Percentiles rank a stretch among this genome's conserved stretches.
Conservation (phyloP, 2,113 vertebrate species). For the Mobula hypostoma region DNA sequence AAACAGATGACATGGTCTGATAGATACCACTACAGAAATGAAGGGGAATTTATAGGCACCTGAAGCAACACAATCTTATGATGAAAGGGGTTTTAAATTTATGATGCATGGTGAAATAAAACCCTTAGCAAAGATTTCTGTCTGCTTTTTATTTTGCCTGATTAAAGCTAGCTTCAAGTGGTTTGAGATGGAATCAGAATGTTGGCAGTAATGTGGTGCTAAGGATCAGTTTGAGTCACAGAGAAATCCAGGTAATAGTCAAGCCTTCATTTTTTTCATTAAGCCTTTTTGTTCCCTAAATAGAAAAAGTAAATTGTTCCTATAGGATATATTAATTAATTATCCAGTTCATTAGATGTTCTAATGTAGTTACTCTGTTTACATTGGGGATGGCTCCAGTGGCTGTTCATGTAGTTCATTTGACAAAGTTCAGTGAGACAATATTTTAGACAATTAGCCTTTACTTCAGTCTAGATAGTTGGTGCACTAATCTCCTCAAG, state of each 20-base stretch:
- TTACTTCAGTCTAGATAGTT: background rate
- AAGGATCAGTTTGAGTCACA: constrained; percentile 46
- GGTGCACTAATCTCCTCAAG: background rate
- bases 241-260: constrained; percentile 41
- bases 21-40: constrained; percentile 61
- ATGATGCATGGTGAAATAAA: constrained; percentile 56
- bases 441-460: background rate
- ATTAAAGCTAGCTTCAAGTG: constrained; percentile 50
- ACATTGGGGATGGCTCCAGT: background rate
- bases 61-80: constrained; percentile 59
- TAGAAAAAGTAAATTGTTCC: background rate
- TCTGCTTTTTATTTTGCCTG: constrained; percentile 46
- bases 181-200: constrained; percentile 45
- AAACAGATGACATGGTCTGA: constrained; percentile 65
- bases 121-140: constrained; percentile 51
- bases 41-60: constrained; percentile 63
- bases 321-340: background rate
- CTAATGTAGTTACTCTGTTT: background rate
- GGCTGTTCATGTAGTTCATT: background rate
- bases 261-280: constrained; percentile 39
- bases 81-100: constrained; percentile 58
- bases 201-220: constrained; percentile 47
- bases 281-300: background rate
- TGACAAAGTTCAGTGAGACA: background rate
- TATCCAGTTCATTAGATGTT: background rate